Percentiles rank a stretch among this genome's conserved stretches.
Conservation (phyloP, 2,113 vertebrate species). For the Hystrix cristata region DNA sequence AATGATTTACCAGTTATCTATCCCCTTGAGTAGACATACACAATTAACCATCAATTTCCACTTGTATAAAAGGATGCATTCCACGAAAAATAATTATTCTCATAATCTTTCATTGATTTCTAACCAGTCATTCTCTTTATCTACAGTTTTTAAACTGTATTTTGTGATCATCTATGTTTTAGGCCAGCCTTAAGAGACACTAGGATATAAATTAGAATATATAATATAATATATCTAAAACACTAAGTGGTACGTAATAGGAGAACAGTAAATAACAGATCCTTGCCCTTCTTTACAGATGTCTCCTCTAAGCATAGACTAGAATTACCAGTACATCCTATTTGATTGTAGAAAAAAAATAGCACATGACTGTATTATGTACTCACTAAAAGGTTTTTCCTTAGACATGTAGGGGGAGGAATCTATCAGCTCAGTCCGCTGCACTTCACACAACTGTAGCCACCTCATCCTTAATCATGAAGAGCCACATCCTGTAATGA, state of each 20-base stretch:
- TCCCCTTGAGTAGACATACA: not conserved
- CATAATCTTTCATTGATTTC: not conserved
- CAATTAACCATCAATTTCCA: not conserved
- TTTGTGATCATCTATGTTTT: not conserved
- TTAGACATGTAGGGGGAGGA: not conserved
- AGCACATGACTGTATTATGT: accelerated
- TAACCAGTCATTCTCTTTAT: not conserved
- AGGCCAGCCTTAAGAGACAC: not conserved
- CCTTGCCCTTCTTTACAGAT: not conserved
- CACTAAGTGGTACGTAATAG: not conserved
- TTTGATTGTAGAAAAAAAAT: not conserved
- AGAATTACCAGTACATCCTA: not conserved
- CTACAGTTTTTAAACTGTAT: not conserved
- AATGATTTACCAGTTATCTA: not conserved
- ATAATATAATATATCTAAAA: not conserved
- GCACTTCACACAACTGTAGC: not conserved
- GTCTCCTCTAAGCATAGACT: accelerated
- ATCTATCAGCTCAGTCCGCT: not conserved
- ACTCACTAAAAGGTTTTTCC: not conserved
- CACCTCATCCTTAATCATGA: not conserved
- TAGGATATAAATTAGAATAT: not conserved
- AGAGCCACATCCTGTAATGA: not conserved
- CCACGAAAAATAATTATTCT: not conserved
- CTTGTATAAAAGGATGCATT: not conserved
- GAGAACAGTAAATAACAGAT: not conserved